Percentiles rank a stretch among this genome's conserved stretches.
Conservation (phyloP, 2,888 invertebrate genomes). For the Hypomecis atomaria region DNA sequence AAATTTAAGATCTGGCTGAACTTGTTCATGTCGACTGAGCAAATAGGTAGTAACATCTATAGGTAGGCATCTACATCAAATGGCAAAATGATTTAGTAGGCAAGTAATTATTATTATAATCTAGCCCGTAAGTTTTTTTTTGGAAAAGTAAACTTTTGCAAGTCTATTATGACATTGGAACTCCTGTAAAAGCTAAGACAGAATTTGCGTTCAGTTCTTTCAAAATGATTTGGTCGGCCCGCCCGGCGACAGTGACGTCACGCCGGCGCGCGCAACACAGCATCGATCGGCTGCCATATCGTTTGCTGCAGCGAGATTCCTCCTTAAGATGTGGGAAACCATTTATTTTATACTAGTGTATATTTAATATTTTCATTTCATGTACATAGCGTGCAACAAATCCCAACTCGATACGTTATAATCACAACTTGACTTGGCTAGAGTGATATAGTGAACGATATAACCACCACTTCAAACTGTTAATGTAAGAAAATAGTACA, state of each 20-base stretch:
- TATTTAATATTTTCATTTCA: not conserved
- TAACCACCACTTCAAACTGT: no score
- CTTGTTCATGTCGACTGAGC: no score
- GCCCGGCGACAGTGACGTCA: slow-evolving; percentile 78
- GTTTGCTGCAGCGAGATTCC: slow-evolving; percentile 63
- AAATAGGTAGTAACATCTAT: no score
- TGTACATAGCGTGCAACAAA: not conserved
- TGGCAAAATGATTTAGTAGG: no score
- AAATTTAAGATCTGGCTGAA: no score
- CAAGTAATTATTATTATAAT: no score
- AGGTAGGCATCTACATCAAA: no score
- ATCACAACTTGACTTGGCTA: no score
- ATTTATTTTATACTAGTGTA: slow-evolving; percentile 11
- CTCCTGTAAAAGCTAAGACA: slow-evolving; percentile 10
- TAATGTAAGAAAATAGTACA: no score
- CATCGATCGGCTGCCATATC: slow-evolving; percentile 72
- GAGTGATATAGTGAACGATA: no score
- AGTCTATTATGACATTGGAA: not conserved
- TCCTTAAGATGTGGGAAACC: slow-evolving; percentile 46
- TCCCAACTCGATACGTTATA: no score
- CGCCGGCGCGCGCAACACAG: slow-evolving; percentile 73
- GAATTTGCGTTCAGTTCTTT: slow-evolving; percentile 54
- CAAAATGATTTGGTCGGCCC: slow-evolving; percentile 64
- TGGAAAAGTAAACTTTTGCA: not conserved
- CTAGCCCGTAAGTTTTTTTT: no score